These are phyloP conservation scores for Invenusta paracnida DNA, from an alignment of 2,888 invertebrate species.

Conservation along the genomic window DNA sequence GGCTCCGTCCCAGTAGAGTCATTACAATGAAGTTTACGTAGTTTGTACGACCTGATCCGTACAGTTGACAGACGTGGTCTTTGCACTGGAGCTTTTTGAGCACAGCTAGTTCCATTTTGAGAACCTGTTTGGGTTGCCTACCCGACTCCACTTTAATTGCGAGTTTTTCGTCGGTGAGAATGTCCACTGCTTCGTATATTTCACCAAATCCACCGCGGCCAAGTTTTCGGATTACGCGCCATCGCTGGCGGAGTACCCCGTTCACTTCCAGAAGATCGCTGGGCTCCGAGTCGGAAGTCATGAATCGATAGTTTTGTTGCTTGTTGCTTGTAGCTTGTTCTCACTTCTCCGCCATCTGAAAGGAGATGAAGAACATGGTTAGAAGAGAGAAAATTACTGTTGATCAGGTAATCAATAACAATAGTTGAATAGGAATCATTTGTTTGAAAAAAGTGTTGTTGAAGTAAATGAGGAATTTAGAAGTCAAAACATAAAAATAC, in stretches of 20 bases:
- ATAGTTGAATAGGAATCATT: too few species aligned
- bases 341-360: too few species aligned
- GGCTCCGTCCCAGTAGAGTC: slow-evolving; percentile 79
- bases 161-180: slow-evolving; percentile 91
- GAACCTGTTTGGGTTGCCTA: slow-evolving; percentile 92
- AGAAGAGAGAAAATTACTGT: too few species aligned
- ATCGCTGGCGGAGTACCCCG: slow-evolving; percentile 31
- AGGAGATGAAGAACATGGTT: too few species aligned
- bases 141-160: slow-evolving; percentile 96
- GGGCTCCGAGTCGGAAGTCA: background rate
- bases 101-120: slow-evolving; percentile 99
- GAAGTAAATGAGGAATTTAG: too few species aligned
- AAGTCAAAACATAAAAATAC: too few species aligned
- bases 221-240: slow-evolving; percentile 68
- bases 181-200: slow-evolving; percentile 96
- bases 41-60: slow-evolving; percentile 96
- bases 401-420: too few species aligned
- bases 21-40: slow-evolving; percentile 98
- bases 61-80: slow-evolving; percentile 95
- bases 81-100: slow-evolving; percentile 82
- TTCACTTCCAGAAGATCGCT: background rate
- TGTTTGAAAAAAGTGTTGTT: too few species aligned
- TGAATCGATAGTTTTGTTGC: too few species aligned
- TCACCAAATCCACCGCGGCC: slow-evolving; percentile 99
- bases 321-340: too few species aligned